Base-by-base conservation (phyloP, 2,888 invertebrate species). In the Xanthia icteritia region DNA sequence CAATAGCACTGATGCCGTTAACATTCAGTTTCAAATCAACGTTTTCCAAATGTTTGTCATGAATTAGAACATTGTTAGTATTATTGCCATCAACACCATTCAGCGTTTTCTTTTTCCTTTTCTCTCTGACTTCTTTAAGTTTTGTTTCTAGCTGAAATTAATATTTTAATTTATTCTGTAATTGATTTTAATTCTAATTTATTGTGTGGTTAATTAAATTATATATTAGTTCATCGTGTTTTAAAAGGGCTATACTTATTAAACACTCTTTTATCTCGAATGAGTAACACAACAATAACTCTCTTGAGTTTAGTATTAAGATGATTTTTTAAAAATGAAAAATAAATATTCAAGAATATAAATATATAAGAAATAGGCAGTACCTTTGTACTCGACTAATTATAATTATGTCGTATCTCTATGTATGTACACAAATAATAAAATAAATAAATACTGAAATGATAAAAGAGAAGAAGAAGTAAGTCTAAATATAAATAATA, bases 91-190 rank as follows among this genome's bases (percentile, higher is more conserved):
- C 79, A 20, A n/a, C 13, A 58, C 0, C 5, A 39, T 58, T 15
- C n/a, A 61, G 20, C 8, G 48, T 6, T 71, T 92, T 93, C 81
- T 92, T 94, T 83, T 92, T 95, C 84, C 93, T 95, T 85, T 94
- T 94, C 20, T 94, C 92, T 77, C 91, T 90, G 1, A 95, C 92
- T 90, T 95, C 95, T 91, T 94, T 95, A n/a, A 95, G 85, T 89
- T 95, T 95, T 31, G 91, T 76, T 91, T 95, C 95, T 77, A 95
- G 87, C 95, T 95, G 90, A 89, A 93, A 85, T 42, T 6, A 51
- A 70, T 54, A 20, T 65, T 58, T 65, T 42, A 64, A 20, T 61
- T 36, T 27, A 8, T 17, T 31, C 13, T 8, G 31, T 6, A 20
- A n/a, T 42, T 42, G 1, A 27, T 58, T 2, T 13, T 15, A 1